These are phyloP conservation scores for Alligator mississippiensis DNA, from an alignment of 2,113 vertebrate species.

Conservation along the genomic window DNA sequence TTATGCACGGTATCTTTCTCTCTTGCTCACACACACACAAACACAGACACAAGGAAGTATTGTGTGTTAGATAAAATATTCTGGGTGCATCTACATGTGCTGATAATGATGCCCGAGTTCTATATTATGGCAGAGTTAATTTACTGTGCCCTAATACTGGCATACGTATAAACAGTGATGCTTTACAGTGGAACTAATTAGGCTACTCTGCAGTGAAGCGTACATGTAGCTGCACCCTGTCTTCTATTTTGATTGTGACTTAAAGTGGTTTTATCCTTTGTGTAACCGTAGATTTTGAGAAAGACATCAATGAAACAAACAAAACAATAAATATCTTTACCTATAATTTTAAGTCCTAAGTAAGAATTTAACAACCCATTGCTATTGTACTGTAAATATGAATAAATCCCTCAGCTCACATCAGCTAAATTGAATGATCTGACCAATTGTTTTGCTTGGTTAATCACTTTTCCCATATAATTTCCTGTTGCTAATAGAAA, in stretches of 20 bases:
- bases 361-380: slow-evolving; percentile 1
- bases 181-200: too few species aligned
- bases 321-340: not conserved
- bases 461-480: slow-evolving; percentile 33
- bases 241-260: not conserved
- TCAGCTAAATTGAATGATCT: not conserved
- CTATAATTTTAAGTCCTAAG: not conserved
- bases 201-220: too few species aligned
- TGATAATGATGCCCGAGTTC: too few species aligned
- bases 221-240: not conserved
- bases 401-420: slow-evolving; percentile 30
- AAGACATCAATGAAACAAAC: slow-evolving; percentile 2
- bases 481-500: slow-evolving; percentile 16
- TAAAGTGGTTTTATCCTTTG: slow-evolving; percentile 27
- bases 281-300: not conserved
- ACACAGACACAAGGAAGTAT: not conserved
- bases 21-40: not conserved
- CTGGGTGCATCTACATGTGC: too few species aligned
- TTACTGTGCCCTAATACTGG: too few species aligned
- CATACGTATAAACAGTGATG: too few species aligned
- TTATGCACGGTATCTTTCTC: not conserved
- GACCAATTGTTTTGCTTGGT: slow-evolving; percentile 33
- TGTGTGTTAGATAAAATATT: not conserved
- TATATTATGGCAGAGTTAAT: too few species aligned
- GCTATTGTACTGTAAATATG: slow-evolving; percentile 3